phyloP scores from a whole-genome alignment of 2,797 vertebrate species.

The Gila robusta region DNA sequence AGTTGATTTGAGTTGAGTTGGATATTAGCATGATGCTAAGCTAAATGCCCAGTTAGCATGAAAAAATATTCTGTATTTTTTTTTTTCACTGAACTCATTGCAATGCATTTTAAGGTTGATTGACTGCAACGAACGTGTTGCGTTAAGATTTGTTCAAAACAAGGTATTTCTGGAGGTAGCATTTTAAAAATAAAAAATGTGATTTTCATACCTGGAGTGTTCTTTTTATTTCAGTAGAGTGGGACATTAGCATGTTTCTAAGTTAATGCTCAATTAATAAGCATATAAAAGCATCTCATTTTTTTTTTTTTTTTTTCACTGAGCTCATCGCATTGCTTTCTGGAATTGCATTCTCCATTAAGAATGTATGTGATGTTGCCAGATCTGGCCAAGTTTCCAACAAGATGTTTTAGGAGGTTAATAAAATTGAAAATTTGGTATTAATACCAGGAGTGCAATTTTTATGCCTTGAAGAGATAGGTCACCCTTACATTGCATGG shows the following conservation, averaged over 20 bases:
- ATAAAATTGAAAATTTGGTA: neutral
- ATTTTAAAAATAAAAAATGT: neutral
- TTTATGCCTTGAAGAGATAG: neutral
- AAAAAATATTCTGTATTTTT: neutral
- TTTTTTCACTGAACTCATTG: neutral
- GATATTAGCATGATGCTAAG: neutral
- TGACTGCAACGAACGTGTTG: too few species aligned
- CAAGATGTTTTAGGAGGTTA: neutral
- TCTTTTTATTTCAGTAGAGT: too few species aligned
- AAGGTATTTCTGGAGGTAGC: neutral
- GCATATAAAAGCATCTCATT: too few species aligned
- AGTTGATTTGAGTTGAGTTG: neutral
- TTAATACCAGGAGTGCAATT: neutral
- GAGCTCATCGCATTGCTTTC: neutral
- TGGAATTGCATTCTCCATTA: neutral
- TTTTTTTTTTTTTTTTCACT: neutral
- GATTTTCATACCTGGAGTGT: neutral
- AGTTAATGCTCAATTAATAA: too few species aligned
- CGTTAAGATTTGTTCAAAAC: neutral
- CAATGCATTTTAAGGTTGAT: neutral
- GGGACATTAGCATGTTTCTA: too few species aligned
- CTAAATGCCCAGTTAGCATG: neutral
- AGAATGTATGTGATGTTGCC: neutral
- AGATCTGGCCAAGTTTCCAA: neutral
- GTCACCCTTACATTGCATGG: neutral